Evolutionary conservation across 2,888 invertebrate genomes (phyloP).

Genomic region (Aleiodes leptofemur): DNA sequence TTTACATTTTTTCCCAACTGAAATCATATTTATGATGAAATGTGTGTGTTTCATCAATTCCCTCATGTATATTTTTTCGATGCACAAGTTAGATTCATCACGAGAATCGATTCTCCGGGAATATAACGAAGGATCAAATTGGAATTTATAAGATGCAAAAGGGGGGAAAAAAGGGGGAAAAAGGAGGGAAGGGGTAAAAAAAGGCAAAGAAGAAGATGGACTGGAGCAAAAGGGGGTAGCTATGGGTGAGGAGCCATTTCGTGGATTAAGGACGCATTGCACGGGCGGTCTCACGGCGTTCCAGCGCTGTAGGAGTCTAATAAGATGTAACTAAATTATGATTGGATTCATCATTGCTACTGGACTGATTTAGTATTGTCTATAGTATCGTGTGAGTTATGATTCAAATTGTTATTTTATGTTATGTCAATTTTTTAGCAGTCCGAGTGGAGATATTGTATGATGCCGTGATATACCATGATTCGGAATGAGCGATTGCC

Average conservation of each 20-base stretch:
- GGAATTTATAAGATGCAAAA: slow-evolving; percentile 3
- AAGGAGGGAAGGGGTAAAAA: slow-evolving; percentile 19
- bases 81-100: neutral
- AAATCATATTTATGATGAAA: neutral
- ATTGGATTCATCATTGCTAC: slow-evolving; percentile 73
- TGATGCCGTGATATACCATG: slow-evolving; percentile 72
- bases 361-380: slow-evolving; percentile 70
- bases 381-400: slow-evolving; percentile 55
- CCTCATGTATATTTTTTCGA: neutral
- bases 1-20: neutral
- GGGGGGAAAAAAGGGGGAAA: too few relatives aligned
- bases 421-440: slow-evolving; percentile 69
- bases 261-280: slow-evolving; percentile 70
- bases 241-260: slow-evolving; percentile 64
- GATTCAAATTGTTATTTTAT: slow-evolving; percentile 48
- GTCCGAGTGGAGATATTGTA: slow-evolving; percentile 63
- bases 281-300: slow-evolving; percentile 72
- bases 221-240: slow-evolving; percentile 51
- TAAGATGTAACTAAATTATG: slow-evolving; percentile 75
- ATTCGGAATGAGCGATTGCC: slow-evolving; percentile 72
- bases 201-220: slow-evolving; percentile 54
- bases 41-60: slow-evolving; percentile 3
- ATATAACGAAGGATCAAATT: slow-evolving; percentile 15
- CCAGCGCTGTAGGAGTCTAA: slow-evolving; percentile 73
- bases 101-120: slow-evolving; percentile 13